Evolutionary conservation across 2,113 vertebrate species (phyloP).

Genomic region (Corythaeola cristata): DNA sequence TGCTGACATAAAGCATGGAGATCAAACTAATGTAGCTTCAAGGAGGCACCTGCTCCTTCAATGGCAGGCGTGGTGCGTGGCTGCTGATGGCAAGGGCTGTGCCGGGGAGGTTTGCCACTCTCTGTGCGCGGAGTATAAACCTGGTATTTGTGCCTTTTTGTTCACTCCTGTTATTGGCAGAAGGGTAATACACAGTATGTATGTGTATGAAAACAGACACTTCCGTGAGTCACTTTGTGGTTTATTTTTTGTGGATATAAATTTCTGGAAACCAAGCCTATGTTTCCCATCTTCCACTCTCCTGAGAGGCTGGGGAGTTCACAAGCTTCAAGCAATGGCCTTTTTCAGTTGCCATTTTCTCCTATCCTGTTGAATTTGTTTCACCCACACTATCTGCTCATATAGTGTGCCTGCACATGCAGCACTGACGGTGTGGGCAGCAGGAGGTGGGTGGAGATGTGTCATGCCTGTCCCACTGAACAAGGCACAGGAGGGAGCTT

Average conservation of each 20-base stretch:
- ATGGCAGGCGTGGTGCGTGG: background rate
- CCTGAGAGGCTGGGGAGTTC: background rate
- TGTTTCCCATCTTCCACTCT: background rate
- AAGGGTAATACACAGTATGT: background rate
- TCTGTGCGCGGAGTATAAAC: background rate
- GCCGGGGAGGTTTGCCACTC: background rate
- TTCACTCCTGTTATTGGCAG: slow-evolving; percentile 19
- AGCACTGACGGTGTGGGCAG: background rate
- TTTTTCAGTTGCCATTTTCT: background rate
- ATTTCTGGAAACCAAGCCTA: background rate
- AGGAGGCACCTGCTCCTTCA: background rate
- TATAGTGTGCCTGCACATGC: background rate
- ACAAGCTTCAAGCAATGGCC: background rate
- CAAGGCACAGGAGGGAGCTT: background rate
- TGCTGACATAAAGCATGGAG: background rate
- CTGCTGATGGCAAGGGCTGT: background rate
- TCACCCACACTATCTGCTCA: background rate
- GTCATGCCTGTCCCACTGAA: background rate
- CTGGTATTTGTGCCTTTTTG: background rate
- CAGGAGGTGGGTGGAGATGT: background rate
- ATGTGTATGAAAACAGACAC: background rate
- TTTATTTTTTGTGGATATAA: background rate
- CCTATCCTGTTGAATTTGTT: background rate
- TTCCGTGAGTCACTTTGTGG: slow-evolving; percentile 23
- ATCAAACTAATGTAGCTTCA: background rate